These are phyloP conservation scores for Gobiocypris rarus DNA, from an alignment of 2,113 vertebrate species.

Conservation along the genomic window DNA sequence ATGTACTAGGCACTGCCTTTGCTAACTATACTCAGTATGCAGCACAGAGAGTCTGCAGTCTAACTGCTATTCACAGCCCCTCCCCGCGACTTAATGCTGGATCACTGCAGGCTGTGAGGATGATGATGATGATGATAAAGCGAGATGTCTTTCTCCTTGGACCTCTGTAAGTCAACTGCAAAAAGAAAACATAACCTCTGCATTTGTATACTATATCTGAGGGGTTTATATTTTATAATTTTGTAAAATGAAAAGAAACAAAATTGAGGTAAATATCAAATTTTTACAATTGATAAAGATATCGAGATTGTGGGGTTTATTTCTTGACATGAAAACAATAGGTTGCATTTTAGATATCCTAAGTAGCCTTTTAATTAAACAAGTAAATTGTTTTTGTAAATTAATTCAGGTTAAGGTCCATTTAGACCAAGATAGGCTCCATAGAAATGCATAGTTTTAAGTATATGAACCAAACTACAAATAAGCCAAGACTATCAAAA, in stretches of 20 bases:
- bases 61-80: not conserved
- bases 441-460: not conserved
- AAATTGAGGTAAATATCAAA: not conserved
- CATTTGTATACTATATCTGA: not conserved
- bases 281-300: not conserved
- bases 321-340: not conserved
- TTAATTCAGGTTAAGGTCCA: not conserved
- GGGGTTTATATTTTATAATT: not conserved
- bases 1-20: not conserved
- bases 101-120: not conserved
- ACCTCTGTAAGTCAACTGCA: not conserved
- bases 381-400: not conserved
- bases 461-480: not conserved
- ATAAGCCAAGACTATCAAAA: not conserved
- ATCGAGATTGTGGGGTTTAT: not conserved
- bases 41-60: not conserved
- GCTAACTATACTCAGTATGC: not conserved
- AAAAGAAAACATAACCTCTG: not conserved
- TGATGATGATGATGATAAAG: not conserved
- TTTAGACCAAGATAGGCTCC: not conserved
- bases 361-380: not conserved
- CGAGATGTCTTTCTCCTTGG: not conserved
- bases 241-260: no score
- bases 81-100: not conserved
- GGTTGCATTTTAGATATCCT: not conserved